Percentiles rank a stretch among this genome's conserved stretches.
Conservation (phyloP, 2,888 invertebrate genomes). For the Chloroclystis v-ata region DNA sequence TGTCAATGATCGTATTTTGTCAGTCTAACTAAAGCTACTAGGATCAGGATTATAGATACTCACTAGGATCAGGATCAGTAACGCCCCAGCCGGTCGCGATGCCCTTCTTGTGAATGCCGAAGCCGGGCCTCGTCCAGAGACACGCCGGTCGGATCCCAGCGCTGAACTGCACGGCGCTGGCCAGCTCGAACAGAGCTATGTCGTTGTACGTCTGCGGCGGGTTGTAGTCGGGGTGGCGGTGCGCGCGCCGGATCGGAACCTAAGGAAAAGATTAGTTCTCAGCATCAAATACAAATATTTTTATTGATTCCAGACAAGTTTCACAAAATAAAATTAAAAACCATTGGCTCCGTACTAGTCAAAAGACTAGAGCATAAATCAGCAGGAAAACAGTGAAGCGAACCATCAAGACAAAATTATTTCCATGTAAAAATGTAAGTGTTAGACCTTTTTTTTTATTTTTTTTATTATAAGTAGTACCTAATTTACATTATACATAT, state of each 20-base stretch:
- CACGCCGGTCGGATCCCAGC: slow-evolving; percentile 80
- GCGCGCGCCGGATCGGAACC: slow-evolving; percentile 60
- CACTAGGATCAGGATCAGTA: slow-evolving; percentile 37
- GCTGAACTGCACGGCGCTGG: slow-evolving; percentile 63
- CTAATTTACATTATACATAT: too few relatives aligned
- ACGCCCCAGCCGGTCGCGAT: slow-evolving; percentile 84
- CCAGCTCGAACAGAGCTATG: slow-evolving; percentile 80
- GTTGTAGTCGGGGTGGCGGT: slow-evolving; percentile 76
- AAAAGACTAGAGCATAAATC: too few relatives aligned
- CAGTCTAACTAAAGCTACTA: too few relatives aligned
- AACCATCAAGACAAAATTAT: too few relatives aligned
- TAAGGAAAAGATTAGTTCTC: slow-evolving; percentile 20
- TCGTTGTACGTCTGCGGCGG: slow-evolving; percentile 80
- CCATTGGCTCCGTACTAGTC: too few relatives aligned
- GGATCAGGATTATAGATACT: slow-evolving; percentile 1
- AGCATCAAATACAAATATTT: too few relatives aligned
- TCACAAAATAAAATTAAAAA: too few relatives aligned
- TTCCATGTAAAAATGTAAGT: too few relatives aligned
- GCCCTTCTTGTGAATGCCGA: slow-evolving; percentile 53
- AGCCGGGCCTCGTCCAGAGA: slow-evolving; percentile 63
- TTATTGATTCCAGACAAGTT: too few relatives aligned
- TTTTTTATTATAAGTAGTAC: too few relatives aligned
- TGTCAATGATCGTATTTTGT: slow-evolving; percentile 61
- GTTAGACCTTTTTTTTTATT: too few relatives aligned
- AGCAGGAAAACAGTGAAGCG: too few relatives aligned